Percentiles rank a stretch among this genome's conserved stretches.
Evolutionary conservation across 2,888 invertebrate genomes (phyloP).

Genomic region (Pilophorus perplexus): DNA sequence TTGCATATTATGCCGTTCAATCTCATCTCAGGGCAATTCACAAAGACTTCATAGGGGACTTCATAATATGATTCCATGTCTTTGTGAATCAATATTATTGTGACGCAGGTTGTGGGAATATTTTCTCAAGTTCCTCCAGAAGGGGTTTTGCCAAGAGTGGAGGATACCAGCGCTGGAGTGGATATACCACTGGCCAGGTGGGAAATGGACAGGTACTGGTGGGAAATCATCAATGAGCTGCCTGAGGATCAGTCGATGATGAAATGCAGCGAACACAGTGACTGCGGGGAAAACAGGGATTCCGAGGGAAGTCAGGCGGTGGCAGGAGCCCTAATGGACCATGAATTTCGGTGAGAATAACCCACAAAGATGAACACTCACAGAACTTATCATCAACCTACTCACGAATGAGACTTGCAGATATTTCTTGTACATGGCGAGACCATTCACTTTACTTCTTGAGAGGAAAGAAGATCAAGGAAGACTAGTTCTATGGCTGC

Average conservation of each 20-base stretch:
- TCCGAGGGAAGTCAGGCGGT: constrained; percentile 34
- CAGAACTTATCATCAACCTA: too few species aligned
- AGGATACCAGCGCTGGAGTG: not conserved
- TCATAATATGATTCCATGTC: too few species aligned
- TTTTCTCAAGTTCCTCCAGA: constrained; percentile 23
- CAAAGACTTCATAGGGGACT: too few species aligned
- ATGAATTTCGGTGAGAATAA: constrained; percentile 40
- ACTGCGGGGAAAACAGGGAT: constrained; percentile 37
- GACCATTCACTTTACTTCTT: constrained; percentile 55
- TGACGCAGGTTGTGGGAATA: constrained; percentile 2
- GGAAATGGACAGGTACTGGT: constrained; percentile 39
- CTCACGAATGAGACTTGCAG: too few species aligned
- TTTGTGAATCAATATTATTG: too few species aligned
- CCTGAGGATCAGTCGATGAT: constrained; percentile 21
- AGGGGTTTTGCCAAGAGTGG: constrained; percentile 29
- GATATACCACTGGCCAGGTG: constrained; percentile 31
- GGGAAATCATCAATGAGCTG: constrained; percentile 27
- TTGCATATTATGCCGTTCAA: too few species aligned
- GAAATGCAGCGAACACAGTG: constrained; percentile 36
- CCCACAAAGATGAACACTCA: not conserved
- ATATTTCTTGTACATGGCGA: constrained; percentile 53
- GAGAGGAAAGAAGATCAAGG: constrained; percentile 54
- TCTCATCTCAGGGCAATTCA: too few species aligned
- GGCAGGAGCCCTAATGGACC: constrained; percentile 41
- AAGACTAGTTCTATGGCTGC: constrained; percentile 55